These are phyloP conservation scores for Cephus pygmeus DNA, from an alignment of 2,888 invertebrate species.

Conservation along the genomic window DNA sequence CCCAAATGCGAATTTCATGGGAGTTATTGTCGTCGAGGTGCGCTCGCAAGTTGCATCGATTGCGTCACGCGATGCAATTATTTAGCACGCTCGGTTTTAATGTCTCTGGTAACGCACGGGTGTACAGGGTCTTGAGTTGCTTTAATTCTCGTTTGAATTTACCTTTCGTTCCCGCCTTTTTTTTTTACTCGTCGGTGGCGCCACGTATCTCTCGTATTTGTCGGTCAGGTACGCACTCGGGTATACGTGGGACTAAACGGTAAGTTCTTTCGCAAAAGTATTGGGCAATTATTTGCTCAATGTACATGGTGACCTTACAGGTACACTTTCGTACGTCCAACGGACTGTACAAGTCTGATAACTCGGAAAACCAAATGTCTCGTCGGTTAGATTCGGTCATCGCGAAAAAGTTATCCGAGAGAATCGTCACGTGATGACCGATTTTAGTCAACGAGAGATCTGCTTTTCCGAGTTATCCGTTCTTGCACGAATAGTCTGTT, in stretches of 20 bases:
- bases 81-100: slow-evolving; percentile 41
- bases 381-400: too few relatives aligned
- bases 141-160: background rate
- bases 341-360: too few relatives aligned
- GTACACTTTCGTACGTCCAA: too few relatives aligned
- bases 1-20: slow-evolving; percentile 54
- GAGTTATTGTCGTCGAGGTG: slow-evolving; percentile 49
- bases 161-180: background rate
- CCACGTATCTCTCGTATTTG: background rate
- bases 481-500: too few relatives aligned
- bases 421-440: too few relatives aligned
- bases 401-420: too few relatives aligned
- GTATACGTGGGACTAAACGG: background rate
- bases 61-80: slow-evolving; percentile 54
- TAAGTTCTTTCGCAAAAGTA: background rate
- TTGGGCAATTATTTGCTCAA: background rate
- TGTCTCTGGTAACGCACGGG: background rate
- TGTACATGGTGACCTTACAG: background rate
- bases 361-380: too few relatives aligned
- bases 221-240: background rate
- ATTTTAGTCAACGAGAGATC: too few relatives aligned
- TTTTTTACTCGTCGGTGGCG: background rate
- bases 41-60: slow-evolving; percentile 43
- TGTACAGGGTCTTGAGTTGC: background rate
- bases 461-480: too few relatives aligned